Base-by-base conservation (phyloP, 2,113 vertebrate genomes). In the Poeciliopsis prolifica region DNA sequence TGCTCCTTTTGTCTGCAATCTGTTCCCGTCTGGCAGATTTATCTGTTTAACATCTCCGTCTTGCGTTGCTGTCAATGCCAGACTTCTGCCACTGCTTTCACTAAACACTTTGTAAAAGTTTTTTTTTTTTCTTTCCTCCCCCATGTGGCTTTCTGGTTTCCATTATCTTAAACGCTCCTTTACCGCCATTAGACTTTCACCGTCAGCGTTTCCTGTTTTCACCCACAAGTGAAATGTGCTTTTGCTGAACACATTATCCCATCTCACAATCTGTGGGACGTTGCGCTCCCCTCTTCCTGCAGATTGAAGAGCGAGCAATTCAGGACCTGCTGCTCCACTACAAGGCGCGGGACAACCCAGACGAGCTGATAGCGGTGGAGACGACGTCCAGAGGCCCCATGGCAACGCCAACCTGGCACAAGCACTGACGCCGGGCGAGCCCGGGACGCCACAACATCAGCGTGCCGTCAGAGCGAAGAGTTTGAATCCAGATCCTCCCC, bases 221-320 rank as follows among this genome's bases (percentile, higher is more conserved):
- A 28, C 71, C 29, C 40, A 67, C 29, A 73, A 65, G 30, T 70
- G 1, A 72, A 35, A 11, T 51, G 22, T 44, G 72, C 71, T 75
- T 87, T 79, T 40, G 17, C 61, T 40, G 12, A 24, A 66, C 73
- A 11, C 75, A 72, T 1, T 29, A 37, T 70, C 75, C 19, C 64
- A 8, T 6, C 19, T 28, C 8, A n/a, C 61, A 28, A 42, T 61
- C 24, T 70, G 24, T 19, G 24, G 26, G 14, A 40, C 13, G 2
- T 31, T 37, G 11, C 3, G 35, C 35, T 37, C 10, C 35, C 35
- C 35, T 76, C 26, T 68, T 13, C 19, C 33, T 65, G 17, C 87
- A 99, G 98, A 97, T 98, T 3, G 98, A 99, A 84, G 97, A 99
- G 75, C 88, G 93, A 82, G 98, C 98, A 9, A 98, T 99, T 89